Conservation (phyloP, 2,113 vertebrate genomes). For the Ptyas mucosa region DNA sequence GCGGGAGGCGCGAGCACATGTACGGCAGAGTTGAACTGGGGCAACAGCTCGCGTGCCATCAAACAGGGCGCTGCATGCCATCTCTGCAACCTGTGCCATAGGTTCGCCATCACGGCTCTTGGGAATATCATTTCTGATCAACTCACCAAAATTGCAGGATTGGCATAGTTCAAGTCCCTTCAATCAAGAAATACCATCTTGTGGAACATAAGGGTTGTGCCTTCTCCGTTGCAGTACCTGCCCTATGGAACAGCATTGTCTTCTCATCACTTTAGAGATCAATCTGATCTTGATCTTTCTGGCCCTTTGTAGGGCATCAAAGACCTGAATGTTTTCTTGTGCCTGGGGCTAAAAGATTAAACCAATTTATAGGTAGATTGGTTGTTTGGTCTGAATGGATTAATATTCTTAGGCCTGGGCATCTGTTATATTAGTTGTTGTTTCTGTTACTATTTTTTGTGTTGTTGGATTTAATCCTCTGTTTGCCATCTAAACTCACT, state of each 20-base stretch:
- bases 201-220: background rate
- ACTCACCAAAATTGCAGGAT: background rate
- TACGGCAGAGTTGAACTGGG: too few species aligned
- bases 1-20: too few species aligned
- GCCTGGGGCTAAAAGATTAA: background rate
- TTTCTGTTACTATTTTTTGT: background rate
- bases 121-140: background rate
- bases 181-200: background rate
- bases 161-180: background rate
- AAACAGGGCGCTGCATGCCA: too few species aligned
- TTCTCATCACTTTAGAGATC: background rate
- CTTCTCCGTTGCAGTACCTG: background rate
- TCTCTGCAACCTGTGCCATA: too few species aligned
- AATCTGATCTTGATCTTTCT: background rate
- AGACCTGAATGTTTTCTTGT: background rate
- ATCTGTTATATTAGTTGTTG: background rate
- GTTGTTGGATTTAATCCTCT: background rate
- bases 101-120: background rate
- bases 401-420: background rate
- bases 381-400: background rate
- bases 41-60: too few species aligned
- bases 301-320: background rate
- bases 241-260: background rate
- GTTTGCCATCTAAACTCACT: background rate
- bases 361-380: background rate